phyloP scores from a whole-genome alignment of 2,113 vertebrate species.

The Anser brachyrhynchus region DNA sequence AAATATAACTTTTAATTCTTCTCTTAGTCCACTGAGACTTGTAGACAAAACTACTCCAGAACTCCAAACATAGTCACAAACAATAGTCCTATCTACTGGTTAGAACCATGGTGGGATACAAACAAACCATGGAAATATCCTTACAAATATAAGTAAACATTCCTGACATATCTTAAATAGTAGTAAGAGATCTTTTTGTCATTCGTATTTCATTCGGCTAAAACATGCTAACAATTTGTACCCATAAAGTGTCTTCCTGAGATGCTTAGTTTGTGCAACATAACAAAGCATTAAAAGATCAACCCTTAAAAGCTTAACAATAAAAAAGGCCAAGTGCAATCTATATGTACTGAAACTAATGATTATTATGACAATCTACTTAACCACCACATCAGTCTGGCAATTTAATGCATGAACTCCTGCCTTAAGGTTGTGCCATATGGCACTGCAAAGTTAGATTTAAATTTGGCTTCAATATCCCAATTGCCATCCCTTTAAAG shows the following conservation, averaged over 20 bases:
- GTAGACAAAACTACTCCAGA: background rate
- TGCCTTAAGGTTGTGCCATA: conserved; percentile 36
- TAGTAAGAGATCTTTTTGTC: background rate
- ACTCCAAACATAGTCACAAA: background rate
- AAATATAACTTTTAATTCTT: background rate
- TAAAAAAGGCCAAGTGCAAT: conserved; percentile 20
- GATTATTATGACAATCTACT: conserved; percentile 56
- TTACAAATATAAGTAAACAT: background rate
- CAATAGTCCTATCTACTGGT: background rate
- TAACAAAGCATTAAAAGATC: conserved; percentile 52
- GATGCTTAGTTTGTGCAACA: background rate
- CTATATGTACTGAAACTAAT: conserved; percentile 21
- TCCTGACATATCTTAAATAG: background rate
- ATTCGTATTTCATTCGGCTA: background rate
- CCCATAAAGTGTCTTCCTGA: background rate
- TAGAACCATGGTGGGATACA: background rate
- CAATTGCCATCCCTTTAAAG: background rate
- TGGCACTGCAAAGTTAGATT: conserved; percentile 22
- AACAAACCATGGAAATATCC: background rate
- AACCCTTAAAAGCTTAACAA: conserved; percentile 42
- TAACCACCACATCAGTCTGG: conserved; percentile 10
- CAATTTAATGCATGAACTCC: background rate
- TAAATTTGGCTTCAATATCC: background rate
- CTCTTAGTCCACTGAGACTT: background rate
- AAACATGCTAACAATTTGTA: background rate